phyloP scores from a whole-genome alignment of 2,113 vertebrate species.

The Stegastes partitus region DNA sequence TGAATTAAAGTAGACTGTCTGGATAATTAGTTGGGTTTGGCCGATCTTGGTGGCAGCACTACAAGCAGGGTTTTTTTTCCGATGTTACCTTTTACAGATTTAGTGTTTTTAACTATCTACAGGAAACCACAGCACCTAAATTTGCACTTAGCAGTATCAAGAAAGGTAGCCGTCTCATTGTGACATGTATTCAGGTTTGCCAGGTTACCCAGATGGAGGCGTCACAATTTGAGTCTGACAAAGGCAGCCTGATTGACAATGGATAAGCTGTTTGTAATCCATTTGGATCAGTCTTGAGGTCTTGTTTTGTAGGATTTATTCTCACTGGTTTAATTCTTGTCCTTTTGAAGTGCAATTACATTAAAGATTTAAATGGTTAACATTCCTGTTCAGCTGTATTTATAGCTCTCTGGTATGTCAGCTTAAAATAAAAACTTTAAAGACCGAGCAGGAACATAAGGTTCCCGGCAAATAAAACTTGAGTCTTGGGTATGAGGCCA shows the following conservation, averaged over 20 bases:
- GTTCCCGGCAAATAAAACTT: conserved; percentile 47
- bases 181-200: neutral
- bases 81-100: no score
- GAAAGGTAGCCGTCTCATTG: no score
- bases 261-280: conserved; percentile 3
- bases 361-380: neutral
- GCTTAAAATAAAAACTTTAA: conserved; percentile 11
- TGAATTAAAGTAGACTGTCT: no score
- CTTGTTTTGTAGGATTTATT: neutral
- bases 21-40: no score
- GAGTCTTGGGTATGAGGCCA: conserved; percentile 24
- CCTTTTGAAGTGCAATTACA: neutral
- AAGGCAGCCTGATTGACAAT: conserved; percentile 13
- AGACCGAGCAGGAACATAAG: conserved; percentile 18
- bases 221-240: conserved; percentile 30
- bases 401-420: neutral
- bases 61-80: no score
- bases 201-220: neutral
- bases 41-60: no score
- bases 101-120: no score
- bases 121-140: no score
- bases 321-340: neutral
- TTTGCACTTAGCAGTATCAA: no score
- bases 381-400: neutral
- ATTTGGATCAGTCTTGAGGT: no score